These are phyloP conservation scores for Pitta sordida DNA, from an alignment of 2,113 vertebrate genomes.

Conservation along the genomic window DNA sequence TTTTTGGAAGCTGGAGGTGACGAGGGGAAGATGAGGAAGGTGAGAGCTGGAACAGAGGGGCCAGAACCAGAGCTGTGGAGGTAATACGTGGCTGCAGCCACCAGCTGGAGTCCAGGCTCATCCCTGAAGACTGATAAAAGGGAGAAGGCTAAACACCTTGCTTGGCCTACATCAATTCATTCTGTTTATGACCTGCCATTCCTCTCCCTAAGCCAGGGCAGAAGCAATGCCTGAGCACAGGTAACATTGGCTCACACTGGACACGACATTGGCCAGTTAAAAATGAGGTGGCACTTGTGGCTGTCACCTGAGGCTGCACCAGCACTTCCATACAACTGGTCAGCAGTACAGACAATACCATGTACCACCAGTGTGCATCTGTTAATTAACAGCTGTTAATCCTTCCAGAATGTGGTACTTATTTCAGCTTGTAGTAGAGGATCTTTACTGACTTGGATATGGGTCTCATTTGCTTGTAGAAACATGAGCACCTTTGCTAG, in stretches of 20 bases:
- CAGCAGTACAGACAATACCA: neutral
- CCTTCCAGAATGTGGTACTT: neutral
- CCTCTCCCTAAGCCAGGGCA: neutral
- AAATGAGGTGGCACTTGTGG: neutral
- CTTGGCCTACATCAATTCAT: neutral
- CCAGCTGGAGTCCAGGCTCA: neutral
- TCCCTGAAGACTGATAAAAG: neutral
- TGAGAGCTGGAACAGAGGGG: neutral
- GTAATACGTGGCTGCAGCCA: neutral
- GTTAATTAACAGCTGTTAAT: neutral
- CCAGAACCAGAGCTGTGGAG: neutral
- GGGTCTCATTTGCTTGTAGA: neutral
- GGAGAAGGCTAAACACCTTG: neutral
- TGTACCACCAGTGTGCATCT: neutral
- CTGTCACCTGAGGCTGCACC: neutral
- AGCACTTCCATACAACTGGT: neutral
- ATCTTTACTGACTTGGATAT: neutral
- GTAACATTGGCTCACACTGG: neutral
- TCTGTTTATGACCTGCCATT: neutral
- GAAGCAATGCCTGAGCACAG: neutral
- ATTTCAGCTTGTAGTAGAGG: neutral
- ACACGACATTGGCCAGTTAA: neutral
- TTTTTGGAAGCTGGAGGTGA: conserved; percentile 82
- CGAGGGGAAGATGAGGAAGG: neutral
- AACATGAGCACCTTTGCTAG: neutral